phyloP scores from a whole-genome alignment of 2,888 invertebrate genomes.

The Spilarctia lutea region DNA sequence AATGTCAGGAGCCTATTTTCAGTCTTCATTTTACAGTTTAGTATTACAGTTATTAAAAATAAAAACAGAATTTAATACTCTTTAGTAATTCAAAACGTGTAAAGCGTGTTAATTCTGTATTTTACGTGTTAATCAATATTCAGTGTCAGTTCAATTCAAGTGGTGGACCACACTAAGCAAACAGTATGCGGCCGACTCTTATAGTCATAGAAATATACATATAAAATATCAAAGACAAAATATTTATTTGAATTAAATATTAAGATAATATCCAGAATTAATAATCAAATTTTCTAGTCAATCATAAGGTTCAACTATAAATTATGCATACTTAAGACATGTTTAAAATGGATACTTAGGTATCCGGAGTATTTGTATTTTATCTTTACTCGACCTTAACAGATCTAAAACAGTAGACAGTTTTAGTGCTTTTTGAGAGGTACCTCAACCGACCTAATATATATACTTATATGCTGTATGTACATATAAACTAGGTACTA shows the following conservation, averaged over 20 bases:
- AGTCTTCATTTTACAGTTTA: background rate
- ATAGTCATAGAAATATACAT: background rate
- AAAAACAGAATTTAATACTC: slow-evolving; percentile 17
- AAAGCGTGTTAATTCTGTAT: slow-evolving; percentile 20
- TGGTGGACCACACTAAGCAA: background rate
- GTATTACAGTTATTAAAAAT: background rate
- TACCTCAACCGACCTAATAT: too few species aligned
- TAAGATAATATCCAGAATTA: too few species aligned
- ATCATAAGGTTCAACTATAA: too few species aligned
- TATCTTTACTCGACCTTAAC: background rate
- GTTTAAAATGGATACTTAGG: background rate
- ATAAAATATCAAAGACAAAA: background rate
- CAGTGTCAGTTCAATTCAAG: slow-evolving; percentile 22
- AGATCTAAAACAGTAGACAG: background rate
- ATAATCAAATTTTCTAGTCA: too few species aligned
- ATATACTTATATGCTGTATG: too few species aligned
- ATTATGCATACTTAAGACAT: too few species aligned
- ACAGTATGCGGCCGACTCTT: slow-evolving; percentile 5
- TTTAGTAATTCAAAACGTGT: slow-evolving; percentile 11
- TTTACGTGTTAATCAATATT: slow-evolving; percentile 29
- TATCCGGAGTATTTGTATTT: background rate
- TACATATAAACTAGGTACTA: too few species aligned
- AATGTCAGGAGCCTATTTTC: too few species aligned
- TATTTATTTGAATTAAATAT: background rate
- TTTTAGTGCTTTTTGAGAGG: too few species aligned